Percentiles rank a stretch among this genome's conserved stretches.
Evolutionary conservation across 2,113 vertebrate species (phyloP).

Genomic region (Gymnocephalus cernua): DNA sequence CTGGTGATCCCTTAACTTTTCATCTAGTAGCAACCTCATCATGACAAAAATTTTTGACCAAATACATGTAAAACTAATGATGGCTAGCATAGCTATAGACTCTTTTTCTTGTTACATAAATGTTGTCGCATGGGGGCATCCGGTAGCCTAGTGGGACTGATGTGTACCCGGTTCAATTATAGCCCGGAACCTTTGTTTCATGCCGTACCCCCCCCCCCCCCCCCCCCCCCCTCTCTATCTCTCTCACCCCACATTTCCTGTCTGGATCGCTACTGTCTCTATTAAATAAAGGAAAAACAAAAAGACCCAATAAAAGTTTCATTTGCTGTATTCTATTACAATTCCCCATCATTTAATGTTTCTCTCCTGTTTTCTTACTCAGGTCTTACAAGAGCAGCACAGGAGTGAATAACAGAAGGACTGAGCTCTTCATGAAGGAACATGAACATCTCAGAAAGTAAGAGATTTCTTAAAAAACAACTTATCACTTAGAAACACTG

Average conservation of each 20-base stretch:
- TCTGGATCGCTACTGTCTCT: not conserved
- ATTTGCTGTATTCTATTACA: not conserved
- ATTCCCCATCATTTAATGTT: not conserved
- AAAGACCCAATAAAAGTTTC: not conserved
- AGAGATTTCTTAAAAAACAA: conserved; percentile 41
- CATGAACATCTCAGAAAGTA: conserved; percentile 93
- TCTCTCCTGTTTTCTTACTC: conserved; percentile 24
- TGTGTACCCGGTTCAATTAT: not conserved
- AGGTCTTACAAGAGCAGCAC: conserved; percentile 91
- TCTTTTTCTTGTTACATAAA: not conserved
- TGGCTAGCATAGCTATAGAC: not conserved
- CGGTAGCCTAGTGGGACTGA: not conserved
- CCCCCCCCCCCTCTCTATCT: no score
- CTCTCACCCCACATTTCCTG: not conserved
- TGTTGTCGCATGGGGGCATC: not conserved
- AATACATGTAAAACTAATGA: no score
- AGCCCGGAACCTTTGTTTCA: not conserved
- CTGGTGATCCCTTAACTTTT: not conserved
- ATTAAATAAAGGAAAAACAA: not conserved
- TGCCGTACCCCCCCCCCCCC: no score
- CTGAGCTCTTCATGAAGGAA: conserved; percentile 92
- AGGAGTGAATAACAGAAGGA: conserved; percentile 92
- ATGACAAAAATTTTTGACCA: not conserved
- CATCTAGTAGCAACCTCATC: not conserved
- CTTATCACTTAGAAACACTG: not conserved